Base-by-base conservation (phyloP, 2,888 invertebrate genomes). In the Lamproptera curius region DNA sequence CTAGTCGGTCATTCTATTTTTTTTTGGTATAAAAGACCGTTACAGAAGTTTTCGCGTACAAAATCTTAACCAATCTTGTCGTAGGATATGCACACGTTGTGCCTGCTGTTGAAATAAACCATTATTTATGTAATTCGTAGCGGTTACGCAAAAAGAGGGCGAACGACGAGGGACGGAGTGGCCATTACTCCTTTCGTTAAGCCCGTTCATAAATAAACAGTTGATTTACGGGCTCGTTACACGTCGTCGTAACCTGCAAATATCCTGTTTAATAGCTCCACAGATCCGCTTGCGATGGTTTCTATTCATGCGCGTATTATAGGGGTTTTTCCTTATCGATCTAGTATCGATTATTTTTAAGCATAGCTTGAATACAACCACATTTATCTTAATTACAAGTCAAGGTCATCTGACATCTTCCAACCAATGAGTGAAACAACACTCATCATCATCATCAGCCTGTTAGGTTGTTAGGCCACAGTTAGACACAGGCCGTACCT, bases 211-310 rank as follows among this genome's bases (percentile, higher is more conserved):
- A 42, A 31, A 42, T 42, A 48, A 43, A 48, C 38, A 1, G 16
- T 20, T 48, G 48, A 48, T 43, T 43, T 48, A 48, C 16, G 42
- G 17, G n/a, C 34, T 48, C 20, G 34, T 43, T 48, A 43, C 16
- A 43, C 38, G 39, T 26, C 48, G 34, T 16, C 39, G 34, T 39
- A 35, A 48, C 39, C 48, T 48, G 23, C 20, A 42, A 48, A 48
- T 48, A 48, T 39, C 38, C 39, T 26, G 15, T 48, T 42, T 48
- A 39, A 39, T 43, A 39, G 39, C 11, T 11, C 20, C 38, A 48
- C 48, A 34, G 16, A 39, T 47, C 17, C 37, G 36, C 42, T 42
- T 37, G n/a, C n/a, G n/a, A n/a, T n/a, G n/a, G n/a, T n/a, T n/a
- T n/a, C n/a, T n/a, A n/a, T n/a, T n/a, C n/a, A n/a, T n/a, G n/a